A percentile compares a stretch with the other conserved stretches of the same genome.
These are phyloP conservation scores for Aethina tumida DNA, from an alignment of 1,140 invertebrate genomes.

Conservation along the genomic window DNA sequence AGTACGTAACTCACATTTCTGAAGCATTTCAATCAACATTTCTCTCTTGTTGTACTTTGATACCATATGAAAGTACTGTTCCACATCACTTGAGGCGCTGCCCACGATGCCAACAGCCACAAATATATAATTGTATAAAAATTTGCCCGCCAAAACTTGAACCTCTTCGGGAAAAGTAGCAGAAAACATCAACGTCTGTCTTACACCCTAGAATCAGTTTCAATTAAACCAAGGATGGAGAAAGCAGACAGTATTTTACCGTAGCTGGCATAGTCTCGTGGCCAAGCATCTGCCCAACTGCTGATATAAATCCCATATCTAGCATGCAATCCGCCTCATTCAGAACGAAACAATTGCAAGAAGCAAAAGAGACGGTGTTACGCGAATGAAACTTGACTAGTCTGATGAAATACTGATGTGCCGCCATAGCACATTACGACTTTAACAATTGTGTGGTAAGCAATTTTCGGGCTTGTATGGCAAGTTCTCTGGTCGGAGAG, in stretches of 20 bases:
- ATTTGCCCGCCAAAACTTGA: constrained; percentile 64
- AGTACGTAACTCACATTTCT: constrained; percentile 39
- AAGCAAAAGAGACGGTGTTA: constrained; percentile 59
- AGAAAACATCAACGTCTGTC: constrained; percentile 85
- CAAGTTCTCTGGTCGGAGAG: too few relatives aligned
- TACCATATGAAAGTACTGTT: constrained; percentile 73
- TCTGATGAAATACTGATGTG: too few relatives aligned
- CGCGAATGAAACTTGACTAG: too few relatives aligned
- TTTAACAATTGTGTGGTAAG: too few relatives aligned
- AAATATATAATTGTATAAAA: constrained; percentile 74
- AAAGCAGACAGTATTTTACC: constrained; percentile 31
- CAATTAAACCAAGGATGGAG: too few relatives aligned
- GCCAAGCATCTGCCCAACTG: too few relatives aligned
- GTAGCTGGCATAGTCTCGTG: too few relatives aligned
- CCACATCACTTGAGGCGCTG: constrained; percentile 81
- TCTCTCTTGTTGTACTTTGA: constrained; percentile 60
- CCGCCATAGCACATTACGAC: too few relatives aligned
- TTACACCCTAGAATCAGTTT: constrained; percentile 47
- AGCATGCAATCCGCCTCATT: too few relatives aligned
- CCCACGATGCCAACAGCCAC: constrained; percentile 80
- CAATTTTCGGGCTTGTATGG: too few relatives aligned
- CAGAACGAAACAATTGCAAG: constrained; percentile 67
- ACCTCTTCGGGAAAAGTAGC: constrained; percentile 84
- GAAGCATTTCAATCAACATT: constrained; percentile 60
- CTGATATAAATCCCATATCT: too few relatives aligned